Evolutionary conservation across 2,113 vertebrate genomes (phyloP), one percentile per base, ranked within the genome.

Genomic region (Atherinomorus stipes): DNA sequence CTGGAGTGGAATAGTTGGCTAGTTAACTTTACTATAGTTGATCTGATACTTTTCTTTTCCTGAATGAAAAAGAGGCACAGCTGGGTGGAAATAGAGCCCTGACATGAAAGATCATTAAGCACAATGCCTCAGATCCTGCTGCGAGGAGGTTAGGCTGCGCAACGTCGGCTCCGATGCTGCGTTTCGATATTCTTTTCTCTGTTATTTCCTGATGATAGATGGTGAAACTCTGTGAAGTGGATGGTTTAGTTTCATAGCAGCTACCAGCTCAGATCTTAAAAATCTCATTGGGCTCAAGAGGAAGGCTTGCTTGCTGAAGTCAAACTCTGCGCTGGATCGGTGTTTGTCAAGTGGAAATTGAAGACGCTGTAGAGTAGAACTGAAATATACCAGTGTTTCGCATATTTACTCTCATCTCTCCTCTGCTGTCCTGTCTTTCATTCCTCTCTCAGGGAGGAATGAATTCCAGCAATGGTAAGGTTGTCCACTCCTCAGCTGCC

Each of bases 401-500:
- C 42, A 37, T 50, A 42, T 71, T 87, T 40, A 73, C 11, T 69
- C 28, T 64, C 16, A 21, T 28, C 15, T 74, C 40, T 74, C 18
- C 8, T 54, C 42, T 64, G 45, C 42, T 64, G 16, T 74, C 31
- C 11, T 64, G 37, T 52, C 26, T 34, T 70, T 59, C 63, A 31
- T 54, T 61, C 38, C 59, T 38, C 13, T 73, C 51, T 37, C 53
- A 88, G 85, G 81, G 76, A 59, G 85, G 92, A 0, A 94, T 95
- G 0, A 88, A 93, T 8, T 89, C 95, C 64, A 92, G 93, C 0
- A 80, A 91, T 59, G 95, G 95, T 69, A 97, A 98, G 88, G 94
- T 92, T 78, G 92, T 95, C 79, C 96, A 95, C 31, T 94, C 96
- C 13, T 95, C 96, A 0, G 94, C 95, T 5, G 91, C 95, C 7